phyloP scores from a whole-genome alignment of 2,797 vertebrate genomes.

The Sphaeramia orbicularis region DNA sequence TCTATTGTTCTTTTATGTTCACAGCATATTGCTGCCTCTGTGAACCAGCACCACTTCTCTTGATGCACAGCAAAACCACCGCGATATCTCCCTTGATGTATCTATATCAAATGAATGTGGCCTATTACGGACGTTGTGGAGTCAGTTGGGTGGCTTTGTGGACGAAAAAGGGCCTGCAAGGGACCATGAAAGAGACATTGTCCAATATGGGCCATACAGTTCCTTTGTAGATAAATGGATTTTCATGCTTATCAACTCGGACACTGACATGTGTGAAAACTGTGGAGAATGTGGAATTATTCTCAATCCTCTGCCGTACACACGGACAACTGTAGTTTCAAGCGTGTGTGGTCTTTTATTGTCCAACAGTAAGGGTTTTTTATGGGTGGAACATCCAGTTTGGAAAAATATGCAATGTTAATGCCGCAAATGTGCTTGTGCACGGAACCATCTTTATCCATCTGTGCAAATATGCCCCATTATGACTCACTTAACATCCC shows the following conservation, averaged over 20 bases:
- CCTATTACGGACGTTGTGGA: conserved; percentile 69
- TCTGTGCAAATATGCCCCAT: conserved; percentile 7
- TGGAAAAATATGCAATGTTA: conserved; percentile 20
- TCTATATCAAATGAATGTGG: conserved; percentile 76
- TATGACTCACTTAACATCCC: neutral
- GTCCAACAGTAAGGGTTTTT: conserved; percentile 37
- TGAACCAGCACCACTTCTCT: conserved; percentile 63
- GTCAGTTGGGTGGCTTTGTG: conserved; percentile 80
- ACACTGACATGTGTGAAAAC: conserved; percentile 82
- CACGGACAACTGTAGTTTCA: conserved; percentile 63
- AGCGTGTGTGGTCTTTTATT: conserved; percentile 76
- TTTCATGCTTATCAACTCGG: conserved; percentile 81
- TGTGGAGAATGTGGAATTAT: conserved; percentile 83
- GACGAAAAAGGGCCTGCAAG: conserved; percentile 58
- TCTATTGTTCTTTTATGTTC: conserved; percentile 76
- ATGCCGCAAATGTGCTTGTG: conserved; percentile 10
- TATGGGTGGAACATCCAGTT: conserved; percentile 38
- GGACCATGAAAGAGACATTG: conserved; percentile 81
- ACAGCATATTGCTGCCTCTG: conserved; percentile 59
- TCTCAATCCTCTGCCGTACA: conserved; percentile 56
- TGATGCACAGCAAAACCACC: conserved; percentile 60
- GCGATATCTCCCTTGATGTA: conserved; percentile 73
- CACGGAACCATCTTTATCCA: conserved; percentile 4
- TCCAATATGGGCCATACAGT: conserved; percentile 68
- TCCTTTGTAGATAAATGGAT: conserved; percentile 85